Evolutionary conservation across 2,888 invertebrate genomes (phyloP).

Genomic region (Germaria angustata): DNA sequence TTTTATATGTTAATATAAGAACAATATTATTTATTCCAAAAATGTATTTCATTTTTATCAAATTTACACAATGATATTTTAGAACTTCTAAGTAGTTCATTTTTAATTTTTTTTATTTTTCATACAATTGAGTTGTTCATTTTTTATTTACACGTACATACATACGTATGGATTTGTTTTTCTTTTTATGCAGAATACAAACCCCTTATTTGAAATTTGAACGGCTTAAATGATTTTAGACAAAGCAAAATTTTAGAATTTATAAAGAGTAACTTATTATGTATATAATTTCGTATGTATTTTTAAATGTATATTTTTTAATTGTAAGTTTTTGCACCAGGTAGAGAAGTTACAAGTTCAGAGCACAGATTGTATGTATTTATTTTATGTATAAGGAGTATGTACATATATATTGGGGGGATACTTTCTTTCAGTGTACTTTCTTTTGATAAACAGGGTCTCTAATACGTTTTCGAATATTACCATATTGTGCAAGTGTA

Average conservation of each 20-base stretch:
- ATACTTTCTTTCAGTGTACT: neutral
- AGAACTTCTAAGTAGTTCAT: constrained; percentile 34
- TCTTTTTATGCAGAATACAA: neutral
- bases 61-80: constrained; percentile 64
- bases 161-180: constrained; percentile 11
- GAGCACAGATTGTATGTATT: constrained; percentile 49
- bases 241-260: constrained; percentile 36
- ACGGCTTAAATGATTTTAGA: constrained; percentile 35
- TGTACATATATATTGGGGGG: neutral
- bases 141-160: constrained; percentile 29
- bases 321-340: constrained; percentile 45
- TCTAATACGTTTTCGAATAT: neutral
- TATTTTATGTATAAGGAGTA: neutral
- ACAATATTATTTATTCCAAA: constrained; percentile 51
- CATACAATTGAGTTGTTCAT: constrained; percentile 51
- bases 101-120: constrained; percentile 9
- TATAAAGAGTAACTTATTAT: neutral
- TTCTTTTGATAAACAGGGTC: constrained; percentile 2
- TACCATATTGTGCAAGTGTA: no score
- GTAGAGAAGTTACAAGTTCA: constrained; percentile 59
- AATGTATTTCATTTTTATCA: constrained; percentile 24
- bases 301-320: neutral
- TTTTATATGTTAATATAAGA: constrained; percentile 27
- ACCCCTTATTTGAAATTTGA: neutral
- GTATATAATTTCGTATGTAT: neutral